phyloP scores from a whole-genome alignment of 2,797 vertebrate species.

The Anableps anableps region DNA sequence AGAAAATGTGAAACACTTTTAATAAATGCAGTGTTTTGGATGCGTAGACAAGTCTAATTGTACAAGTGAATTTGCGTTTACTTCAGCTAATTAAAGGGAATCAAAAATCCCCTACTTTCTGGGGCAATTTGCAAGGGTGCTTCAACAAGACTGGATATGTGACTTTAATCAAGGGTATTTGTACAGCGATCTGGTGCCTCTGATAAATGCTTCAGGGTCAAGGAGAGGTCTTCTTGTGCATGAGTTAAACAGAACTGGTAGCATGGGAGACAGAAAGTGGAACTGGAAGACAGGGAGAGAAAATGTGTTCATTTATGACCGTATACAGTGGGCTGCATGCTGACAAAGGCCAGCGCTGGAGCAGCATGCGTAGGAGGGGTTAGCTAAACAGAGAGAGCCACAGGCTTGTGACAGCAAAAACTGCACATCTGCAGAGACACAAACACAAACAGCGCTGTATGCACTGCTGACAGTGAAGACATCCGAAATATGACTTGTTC shows the following conservation, averaged over 20 bases:
- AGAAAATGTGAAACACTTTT: neutral
- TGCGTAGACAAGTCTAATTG: neutral
- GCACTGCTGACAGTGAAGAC: neutral
- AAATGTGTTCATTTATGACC: conserved; percentile 74
- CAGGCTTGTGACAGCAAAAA: conserved; percentile 29
- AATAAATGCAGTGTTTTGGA: neutral
- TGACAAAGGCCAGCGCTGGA: conserved; percentile 63
- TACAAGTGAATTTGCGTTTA: neutral
- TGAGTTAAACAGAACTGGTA: conserved; percentile 22
- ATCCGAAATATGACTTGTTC: conserved; percentile 20
- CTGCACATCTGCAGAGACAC: conserved; percentile 35
- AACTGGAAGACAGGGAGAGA: conserved; percentile 40
- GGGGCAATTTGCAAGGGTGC: conserved; percentile 17
- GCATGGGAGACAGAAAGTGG: conserved; percentile 19
- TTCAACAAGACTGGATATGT: conserved; percentile 5
- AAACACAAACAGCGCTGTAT: conserved; percentile 13
- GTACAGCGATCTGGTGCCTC: neutral
- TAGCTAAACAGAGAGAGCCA: conserved; percentile 72
- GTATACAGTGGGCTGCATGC: conserved; percentile 59
- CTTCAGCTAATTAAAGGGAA: conserved; percentile 5
- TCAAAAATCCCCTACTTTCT: conserved; percentile 35
- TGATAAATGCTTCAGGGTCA: conserved; percentile 49
- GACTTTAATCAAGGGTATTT: conserved; percentile 13
- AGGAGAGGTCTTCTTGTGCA: conserved; percentile 55
- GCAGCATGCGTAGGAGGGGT: conserved; percentile 73